Evolutionary conservation across 2,888 invertebrate genomes (phyloP).

Genomic region (Margaritifera margaritifera): DNA sequence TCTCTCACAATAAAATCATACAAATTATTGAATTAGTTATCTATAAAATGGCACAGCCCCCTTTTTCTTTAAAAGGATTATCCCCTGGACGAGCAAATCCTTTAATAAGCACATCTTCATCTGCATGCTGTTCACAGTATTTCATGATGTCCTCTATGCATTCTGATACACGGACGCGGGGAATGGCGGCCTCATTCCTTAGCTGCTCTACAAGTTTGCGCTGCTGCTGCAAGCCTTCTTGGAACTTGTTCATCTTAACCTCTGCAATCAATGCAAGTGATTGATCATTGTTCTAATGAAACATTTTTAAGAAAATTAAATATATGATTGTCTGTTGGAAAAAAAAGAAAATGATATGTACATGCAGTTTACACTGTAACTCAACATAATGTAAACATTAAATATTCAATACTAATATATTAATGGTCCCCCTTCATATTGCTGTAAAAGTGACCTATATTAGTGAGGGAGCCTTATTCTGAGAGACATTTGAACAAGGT

Average conservation of each 20-base stretch:
- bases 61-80: slow-evolving; percentile 81
- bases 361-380: no score
- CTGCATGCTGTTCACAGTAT: slow-evolving; percentile 79
- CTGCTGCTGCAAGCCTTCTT: slow-evolving; percentile 86
- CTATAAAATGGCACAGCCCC: slow-evolving; percentile 64
- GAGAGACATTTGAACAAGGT: no score
- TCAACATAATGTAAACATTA: no score
- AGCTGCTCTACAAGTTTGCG: slow-evolving; percentile 94
- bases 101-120: slow-evolving; percentile 92
- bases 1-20: no score
- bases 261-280: slow-evolving; percentile 20
- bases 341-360: no score
- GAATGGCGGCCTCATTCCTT: slow-evolving; percentile 90
- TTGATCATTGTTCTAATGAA: no score
- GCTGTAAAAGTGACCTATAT: no score
- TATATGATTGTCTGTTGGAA: no score
- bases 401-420: no score
- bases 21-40: neutral
- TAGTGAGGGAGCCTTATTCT: no score
- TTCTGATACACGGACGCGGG: slow-evolving; percentile 88
- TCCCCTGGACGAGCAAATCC: slow-evolving; percentile 95
- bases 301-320: no score
- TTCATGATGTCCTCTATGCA: slow-evolving; percentile 91
- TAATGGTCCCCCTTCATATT: no score
- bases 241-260: slow-evolving; percentile 68